These are phyloP conservation scores for Bombus pyrosoma DNA, from an alignment of 1,140 invertebrate species.

Conservation along the genomic window DNA sequence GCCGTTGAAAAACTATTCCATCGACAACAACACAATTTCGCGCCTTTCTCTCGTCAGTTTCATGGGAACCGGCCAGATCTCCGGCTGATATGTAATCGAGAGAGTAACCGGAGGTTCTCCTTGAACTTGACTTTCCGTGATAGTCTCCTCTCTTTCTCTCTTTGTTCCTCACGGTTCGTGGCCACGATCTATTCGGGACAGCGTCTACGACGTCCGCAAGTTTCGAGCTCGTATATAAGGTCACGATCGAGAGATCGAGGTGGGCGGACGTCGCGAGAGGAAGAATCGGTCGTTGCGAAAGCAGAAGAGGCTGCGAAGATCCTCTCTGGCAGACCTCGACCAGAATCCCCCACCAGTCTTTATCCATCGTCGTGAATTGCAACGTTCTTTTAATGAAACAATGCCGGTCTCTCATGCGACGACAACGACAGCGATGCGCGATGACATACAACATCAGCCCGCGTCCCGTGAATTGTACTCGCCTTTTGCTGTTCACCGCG, in stretches of 20 bases:
- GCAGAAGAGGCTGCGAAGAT: constrained; percentile 5
- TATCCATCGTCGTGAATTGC: neutral
- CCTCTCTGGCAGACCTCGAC: neutral
- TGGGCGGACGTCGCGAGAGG: constrained; percentile 48
- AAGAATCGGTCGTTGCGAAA: constrained; percentile 54
- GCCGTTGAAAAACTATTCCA: neutral
- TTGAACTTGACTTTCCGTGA: constrained; percentile 53
- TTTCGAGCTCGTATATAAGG: constrained; percentile 35
- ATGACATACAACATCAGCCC: constrained; percentile 18
- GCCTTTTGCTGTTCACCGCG: constrained; percentile 6
- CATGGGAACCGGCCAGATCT: constrained; percentile 20
- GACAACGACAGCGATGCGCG: neutral
- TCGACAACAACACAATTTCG: neutral
- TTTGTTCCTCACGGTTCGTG: neutral
- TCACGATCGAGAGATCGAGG: constrained; percentile 42
- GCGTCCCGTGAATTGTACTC: neutral
- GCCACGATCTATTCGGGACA: constrained; percentile 7
- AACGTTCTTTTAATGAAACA: constrained; percentile 37
- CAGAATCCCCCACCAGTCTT: neutral
- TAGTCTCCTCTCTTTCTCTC: neutral
- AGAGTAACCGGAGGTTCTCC: constrained; percentile 38
- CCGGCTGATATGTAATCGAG: constrained; percentile 14
- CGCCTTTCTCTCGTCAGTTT: constrained; percentile 31
- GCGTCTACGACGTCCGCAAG: neutral
- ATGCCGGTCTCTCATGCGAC: constrained; percentile 16